Base-by-base conservation (phyloP, 2,888 invertebrate species). In the Melieria omissa region DNA sequence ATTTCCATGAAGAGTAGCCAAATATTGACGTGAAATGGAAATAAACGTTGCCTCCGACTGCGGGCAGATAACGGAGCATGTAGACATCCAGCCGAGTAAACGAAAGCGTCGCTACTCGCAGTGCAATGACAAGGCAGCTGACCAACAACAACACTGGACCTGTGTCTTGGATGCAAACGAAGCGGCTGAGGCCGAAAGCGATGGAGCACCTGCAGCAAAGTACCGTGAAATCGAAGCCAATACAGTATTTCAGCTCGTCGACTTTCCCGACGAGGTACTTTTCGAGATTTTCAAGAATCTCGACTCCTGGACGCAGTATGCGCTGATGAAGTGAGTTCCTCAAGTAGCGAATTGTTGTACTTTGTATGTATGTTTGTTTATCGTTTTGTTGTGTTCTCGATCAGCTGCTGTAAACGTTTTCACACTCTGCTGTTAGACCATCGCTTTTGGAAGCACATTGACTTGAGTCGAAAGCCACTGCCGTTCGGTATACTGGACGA, bases 251-350 rank as follows among this genome's bases (percentile, higher is more conserved):
- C 74, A 74, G 29, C 72, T 86, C 68, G 77, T 81, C 14, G 77
- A 78, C 44, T 81, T 87, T 62, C 82, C 86, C 71, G 85, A 87
- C 78, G 87, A 87, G 74, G 72, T 87, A 47, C 79, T 87, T 0
- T 81, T 82, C 65, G 85, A 87, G 75, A 86, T 87, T 65, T 83
- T 87, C 12, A 83, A 83, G 67, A 77, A 84, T 80, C 75, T 87
- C 70, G 86, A 87, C 74, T 79, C 85, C 4, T 80, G 82, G 68
- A 78, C 85, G 6, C 77, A 86, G 49, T 69, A 83, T 73, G 80
- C 83, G 3, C 73, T 87, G 69, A 83, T 82, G 80, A 83, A 81
- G 87, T 87, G 76, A 78, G 80, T 41, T 14, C 9, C 63, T 69
- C 10, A 2, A 45, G 10, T 45, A 69, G 42, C 8, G 16, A 49